Base-by-base conservation (phyloP, 2,113 vertebrate species). In the Anas platyrhynchos region DNA sequence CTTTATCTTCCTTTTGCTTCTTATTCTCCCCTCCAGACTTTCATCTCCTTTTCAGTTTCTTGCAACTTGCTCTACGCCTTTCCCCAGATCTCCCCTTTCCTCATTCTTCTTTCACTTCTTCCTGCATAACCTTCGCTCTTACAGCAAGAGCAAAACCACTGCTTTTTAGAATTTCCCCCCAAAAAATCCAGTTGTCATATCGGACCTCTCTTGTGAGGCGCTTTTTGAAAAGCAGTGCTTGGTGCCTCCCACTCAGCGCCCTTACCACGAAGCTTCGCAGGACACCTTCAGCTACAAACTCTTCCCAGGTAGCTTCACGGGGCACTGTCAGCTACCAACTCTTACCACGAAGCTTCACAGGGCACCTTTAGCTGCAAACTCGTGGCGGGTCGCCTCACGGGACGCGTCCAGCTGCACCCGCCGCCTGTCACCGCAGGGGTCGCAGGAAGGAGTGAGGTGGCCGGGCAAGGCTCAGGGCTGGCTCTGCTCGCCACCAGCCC, bases 391-490 rank as follows among this genome's bases (percentile, higher is more conserved):
- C 16, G 43, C 43, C 16, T 44, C 16, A 17, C 43, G 43, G 43
- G 43, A 17, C 43, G 17, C 43, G 16, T 16, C 20, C 5, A 44
- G 54, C n/a, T 34, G 34, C 29, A 23, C 48, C 65, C 1, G 7
- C 2, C 73, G 29, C 29, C 71, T 8, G 11, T 20, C 13, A 11
- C 22, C 52, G 11, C 3, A 34, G 13, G 0, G 43, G 36, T 32
- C 3, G 38, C 1, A 23, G 65, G 55, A 61, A 16, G 0, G 21
- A 0, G 8, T 0, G 56, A 74, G 12, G 8, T 0, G 6, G 17
- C 38, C 62, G 44, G 27, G 2, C 3, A 14, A 2, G 16, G 41
- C 4, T 0, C 59, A 31, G 41, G 27, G 36, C 36, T 43, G 23
- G 48, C 1, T 20, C 8, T 9, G n/a, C 5, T 50, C 50, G 50